Percentiles rank a stretch among this genome's conserved stretches.
Conservation (phyloP, 2,888 invertebrate species). For the Tortricodes alternella region DNA sequence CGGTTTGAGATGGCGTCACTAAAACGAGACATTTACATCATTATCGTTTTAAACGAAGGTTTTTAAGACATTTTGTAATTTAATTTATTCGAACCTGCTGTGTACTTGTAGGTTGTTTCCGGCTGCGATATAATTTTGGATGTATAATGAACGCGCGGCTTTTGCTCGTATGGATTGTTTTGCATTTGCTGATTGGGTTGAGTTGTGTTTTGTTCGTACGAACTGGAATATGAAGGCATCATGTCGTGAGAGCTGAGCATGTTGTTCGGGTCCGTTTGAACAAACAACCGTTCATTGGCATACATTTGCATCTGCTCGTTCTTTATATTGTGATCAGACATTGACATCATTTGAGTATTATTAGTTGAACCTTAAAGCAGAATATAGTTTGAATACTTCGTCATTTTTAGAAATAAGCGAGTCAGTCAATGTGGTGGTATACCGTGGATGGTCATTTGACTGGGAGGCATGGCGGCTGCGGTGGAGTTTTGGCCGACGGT, state of each 20-base stretch:
- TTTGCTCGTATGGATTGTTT: conserved; percentile 51
- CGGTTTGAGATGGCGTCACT: conserved; percentile 75
- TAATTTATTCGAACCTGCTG: conserved; percentile 47
- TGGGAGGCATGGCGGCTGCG: conserved; percentile 67
- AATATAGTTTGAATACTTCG: conserved; percentile 4
- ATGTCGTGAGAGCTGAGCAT: conserved; percentile 62
- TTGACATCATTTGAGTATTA: conserved; percentile 71
- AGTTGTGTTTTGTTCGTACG: conserved; percentile 49
- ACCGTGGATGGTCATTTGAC: conserved; percentile 76
- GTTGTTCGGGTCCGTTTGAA: conserved; percentile 63
- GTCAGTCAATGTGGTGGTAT: not conserved
- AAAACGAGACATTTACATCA: not conserved
- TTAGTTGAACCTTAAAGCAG: conserved; percentile 61
- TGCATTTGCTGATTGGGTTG: conserved; percentile 52
- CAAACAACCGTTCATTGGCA: conserved; percentile 61
- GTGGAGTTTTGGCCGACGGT: conserved; percentile 49
- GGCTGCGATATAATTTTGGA: conserved; percentile 61
- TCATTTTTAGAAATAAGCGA: not conserved
- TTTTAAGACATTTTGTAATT: not conserved
- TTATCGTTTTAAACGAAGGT: not conserved
- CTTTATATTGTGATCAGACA: conserved; percentile 64
- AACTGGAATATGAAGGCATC: conserved; percentile 55
- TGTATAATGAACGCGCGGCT: conserved; percentile 58
- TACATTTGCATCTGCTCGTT: conserved; percentile 72
- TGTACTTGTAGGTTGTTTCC: conserved; percentile 66